Conservation (phyloP, 2,113 vertebrate genomes). For the Gobiocypris rarus region DNA sequence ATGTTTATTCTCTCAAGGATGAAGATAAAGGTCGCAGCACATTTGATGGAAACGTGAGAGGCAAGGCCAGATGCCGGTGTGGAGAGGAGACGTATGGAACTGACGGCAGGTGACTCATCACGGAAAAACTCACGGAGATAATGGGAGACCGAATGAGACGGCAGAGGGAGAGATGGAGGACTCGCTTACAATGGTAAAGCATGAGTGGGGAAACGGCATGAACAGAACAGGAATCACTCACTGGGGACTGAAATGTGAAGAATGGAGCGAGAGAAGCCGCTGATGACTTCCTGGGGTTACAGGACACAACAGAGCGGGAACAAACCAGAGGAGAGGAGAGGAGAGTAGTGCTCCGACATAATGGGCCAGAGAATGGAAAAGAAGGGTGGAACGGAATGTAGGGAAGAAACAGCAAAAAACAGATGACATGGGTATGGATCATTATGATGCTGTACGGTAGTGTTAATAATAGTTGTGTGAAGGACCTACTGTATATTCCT, state of each 20-base stretch:
- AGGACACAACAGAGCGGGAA: conserved; percentile 62
- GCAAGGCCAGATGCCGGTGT: conserved; percentile 55
- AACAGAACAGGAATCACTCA: conserved; percentile 42
- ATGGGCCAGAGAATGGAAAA: conserved; percentile 69
- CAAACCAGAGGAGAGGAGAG: conserved; percentile 39
- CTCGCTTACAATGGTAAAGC: conserved; percentile 76
- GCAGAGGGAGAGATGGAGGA: conserved; percentile 70
- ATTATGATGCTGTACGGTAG: background rate
- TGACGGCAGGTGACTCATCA: conserved; percentile 71
- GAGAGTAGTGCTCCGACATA: conserved; percentile 43
- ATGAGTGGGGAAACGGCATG: conserved; percentile 1
- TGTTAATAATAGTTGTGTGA: background rate
- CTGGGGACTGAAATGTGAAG: conserved; percentile 37
- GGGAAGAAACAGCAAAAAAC: conserved; percentile 36
- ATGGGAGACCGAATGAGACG: conserved; percentile 67
- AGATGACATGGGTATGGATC: background rate
- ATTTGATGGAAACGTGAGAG: conserved; percentile 70
- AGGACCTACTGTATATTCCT: background rate
- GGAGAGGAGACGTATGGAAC: conserved; percentile 67
- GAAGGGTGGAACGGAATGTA: conserved; percentile 44
- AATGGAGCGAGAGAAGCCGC: conserved; percentile 61
- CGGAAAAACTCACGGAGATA: conserved; percentile 69
- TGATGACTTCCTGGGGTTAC: conserved; percentile 71
- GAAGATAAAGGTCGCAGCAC: background rate
- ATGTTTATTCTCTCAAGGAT: conserved; percentile 15